phyloP scores from a whole-genome alignment of 2,797 vertebrate genomes.

The Aldrovandia affinis region DNA sequence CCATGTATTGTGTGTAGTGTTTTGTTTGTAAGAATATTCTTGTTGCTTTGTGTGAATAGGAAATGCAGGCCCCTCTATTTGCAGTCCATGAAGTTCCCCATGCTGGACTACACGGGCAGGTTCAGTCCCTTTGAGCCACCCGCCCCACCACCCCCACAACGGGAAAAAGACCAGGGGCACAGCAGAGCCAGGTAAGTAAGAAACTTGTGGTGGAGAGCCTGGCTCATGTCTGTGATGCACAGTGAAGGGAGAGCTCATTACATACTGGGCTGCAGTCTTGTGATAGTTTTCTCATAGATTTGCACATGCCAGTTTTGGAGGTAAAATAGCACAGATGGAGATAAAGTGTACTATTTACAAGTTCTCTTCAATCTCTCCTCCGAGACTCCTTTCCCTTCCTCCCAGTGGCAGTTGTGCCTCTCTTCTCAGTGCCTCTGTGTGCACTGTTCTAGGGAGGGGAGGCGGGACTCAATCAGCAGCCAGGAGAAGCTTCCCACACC shows the following conservation, averaged over 20 bases:
- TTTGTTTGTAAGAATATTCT: neutral
- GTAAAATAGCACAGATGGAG: too few species aligned
- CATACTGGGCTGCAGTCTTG: neutral
- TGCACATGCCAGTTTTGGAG: too few species aligned
- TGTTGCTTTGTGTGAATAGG: constrained; percentile 65
- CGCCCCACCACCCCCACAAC: constrained; percentile 55
- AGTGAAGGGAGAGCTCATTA: neutral
- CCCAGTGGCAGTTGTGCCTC: too few species aligned
- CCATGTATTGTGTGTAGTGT: constrained; percentile 36
- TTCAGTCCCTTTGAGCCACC: constrained; percentile 81
- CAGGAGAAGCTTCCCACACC: constrained; percentile 51
- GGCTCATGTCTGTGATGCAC: neutral
- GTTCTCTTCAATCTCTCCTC: neutral
- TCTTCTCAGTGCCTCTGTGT: neutral
- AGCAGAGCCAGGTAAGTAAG: constrained; percentile 65
- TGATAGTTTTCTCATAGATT: neutral
- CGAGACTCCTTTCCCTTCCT: neutral
- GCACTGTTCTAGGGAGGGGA: constrained; percentile 41
- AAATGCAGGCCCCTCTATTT: constrained; percentile 80
- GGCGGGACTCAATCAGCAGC: constrained; percentile 45
- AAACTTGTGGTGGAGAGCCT: neutral
- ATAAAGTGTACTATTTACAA: too few species aligned
- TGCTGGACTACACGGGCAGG: constrained; percentile 72
- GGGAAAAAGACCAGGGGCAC: constrained; percentile 41
- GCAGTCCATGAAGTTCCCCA: constrained; percentile 81